phyloP scores from a whole-genome alignment of 2,888 invertebrate species.

The Chelonus formosanus region DNA sequence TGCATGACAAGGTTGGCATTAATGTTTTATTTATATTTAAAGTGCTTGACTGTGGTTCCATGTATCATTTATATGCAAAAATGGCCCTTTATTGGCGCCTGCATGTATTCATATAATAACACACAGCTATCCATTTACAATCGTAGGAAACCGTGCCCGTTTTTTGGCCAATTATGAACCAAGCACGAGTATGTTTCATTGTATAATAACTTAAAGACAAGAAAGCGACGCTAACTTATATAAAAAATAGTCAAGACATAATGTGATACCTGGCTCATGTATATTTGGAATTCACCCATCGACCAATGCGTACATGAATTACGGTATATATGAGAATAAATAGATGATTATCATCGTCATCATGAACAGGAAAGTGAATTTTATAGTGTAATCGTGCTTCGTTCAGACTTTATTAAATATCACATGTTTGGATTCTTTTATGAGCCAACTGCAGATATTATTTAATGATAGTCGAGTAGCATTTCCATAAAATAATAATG shows the following conservation, averaged over 20 bases:
- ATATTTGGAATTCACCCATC: constrained; percentile 25
- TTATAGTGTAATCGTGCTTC: constrained; percentile 27
- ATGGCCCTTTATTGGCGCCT: not conserved
- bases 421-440: constrained; percentile 12
- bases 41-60: not conserved
- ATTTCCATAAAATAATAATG: too few species aligned
- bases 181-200: constrained; percentile 1
- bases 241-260: not conserved
- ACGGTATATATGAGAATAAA: constrained; percentile 17
- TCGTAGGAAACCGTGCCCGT: constrained; percentile 13
- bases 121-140: constrained; percentile 1
- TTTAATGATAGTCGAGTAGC: too few species aligned
- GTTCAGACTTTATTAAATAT: constrained; percentile 23
- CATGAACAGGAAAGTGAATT: constrained; percentile 37
- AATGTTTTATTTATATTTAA: too few species aligned
- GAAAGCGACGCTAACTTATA: not conserved
- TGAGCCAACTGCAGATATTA: too few species aligned
- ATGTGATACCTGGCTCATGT: not conserved
- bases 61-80: not conserved
- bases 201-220: constrained; percentile 5
- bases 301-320: constrained; percentile 18
- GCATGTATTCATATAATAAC: not conserved
- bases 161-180: not conserved
- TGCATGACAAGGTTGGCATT: not conserved
- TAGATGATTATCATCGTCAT: constrained; percentile 35